Evolutionary conservation across 2,113 vertebrate species (phyloP).

Genomic region (Stegastes partitus): DNA sequence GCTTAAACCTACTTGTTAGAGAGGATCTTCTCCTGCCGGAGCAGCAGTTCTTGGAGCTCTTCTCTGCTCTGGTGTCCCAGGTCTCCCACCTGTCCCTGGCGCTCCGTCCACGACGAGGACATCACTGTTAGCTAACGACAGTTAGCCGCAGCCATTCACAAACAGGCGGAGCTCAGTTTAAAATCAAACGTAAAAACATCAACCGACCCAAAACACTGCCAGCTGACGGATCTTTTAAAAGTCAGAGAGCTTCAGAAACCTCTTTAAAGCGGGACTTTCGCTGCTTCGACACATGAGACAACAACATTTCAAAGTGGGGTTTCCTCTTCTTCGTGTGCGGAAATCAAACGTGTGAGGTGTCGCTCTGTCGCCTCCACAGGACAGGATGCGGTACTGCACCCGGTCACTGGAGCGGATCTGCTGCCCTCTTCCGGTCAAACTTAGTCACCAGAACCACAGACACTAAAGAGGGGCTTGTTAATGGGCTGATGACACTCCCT

Average conservation of each 20-base stretch:
- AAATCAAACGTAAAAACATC: background rate
- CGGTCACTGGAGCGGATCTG: background rate
- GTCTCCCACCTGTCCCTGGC: constrained; percentile 79
- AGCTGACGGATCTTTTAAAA: rapidly evolving
- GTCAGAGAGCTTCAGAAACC: background rate
- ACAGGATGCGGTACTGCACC: background rate
- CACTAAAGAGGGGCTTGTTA: background rate
- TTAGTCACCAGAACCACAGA: background rate
- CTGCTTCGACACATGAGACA: constrained; percentile 11
- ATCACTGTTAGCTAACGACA: constrained; percentile 67
- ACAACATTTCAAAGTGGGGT: constrained; percentile 40
- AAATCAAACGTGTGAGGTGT: background rate
- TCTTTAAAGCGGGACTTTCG: background rate
- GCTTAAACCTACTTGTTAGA: constrained; percentile 86
- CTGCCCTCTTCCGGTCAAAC: constrained; percentile 51
- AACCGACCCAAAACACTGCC: background rate
- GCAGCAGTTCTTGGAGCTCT: constrained; percentile 90
- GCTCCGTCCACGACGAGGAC: constrained; percentile 76
- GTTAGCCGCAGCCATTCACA: constrained; percentile 42
- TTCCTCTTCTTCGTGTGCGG: constrained; percentile 42
- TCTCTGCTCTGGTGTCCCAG: constrained; percentile 81
- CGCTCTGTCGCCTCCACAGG: constrained; percentile 35
- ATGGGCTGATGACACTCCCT: background rate
- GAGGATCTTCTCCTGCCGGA: constrained; percentile 90
- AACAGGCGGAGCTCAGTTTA: background rate